These are phyloP conservation scores for Lagopus leucura DNA, from an alignment of 2,113 vertebrate genomes.

Conservation along the genomic window DNA sequence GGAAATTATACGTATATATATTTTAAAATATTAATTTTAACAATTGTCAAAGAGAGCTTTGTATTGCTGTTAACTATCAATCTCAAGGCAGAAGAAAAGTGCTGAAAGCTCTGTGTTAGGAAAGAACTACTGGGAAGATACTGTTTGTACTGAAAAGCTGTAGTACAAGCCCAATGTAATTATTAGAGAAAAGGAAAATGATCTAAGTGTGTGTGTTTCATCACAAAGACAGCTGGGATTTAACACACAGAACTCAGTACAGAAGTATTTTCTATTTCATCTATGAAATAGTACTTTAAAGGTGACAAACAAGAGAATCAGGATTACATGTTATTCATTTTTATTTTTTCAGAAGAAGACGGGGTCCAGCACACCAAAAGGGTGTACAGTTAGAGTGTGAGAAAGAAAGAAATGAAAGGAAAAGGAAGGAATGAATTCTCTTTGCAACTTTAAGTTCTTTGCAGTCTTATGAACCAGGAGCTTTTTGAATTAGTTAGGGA, in stretches of 20 bases:
- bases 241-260: background rate
- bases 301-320: accelerated
- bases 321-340: background rate
- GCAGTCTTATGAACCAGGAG: background rate
- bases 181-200: background rate
- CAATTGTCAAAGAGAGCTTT: background rate
- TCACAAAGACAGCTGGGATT: background rate
- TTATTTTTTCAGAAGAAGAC: background rate
- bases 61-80: background rate
- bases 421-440: background rate
- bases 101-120: background rate
- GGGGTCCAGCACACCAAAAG: background rate
- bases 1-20: background rate
- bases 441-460: background rate
- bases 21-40: background rate
- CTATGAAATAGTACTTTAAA: background rate
- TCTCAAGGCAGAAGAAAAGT: background rate
- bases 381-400: background rate
- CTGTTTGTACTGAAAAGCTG: background rate
- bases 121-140: background rate
- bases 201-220: background rate
- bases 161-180: background rate
- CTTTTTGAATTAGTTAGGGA: background rate
- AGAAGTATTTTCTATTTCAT: background rate
- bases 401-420: background rate